Conservation (phyloP, 2,113 vertebrate genomes). For the Anolis sagrei region DNA sequence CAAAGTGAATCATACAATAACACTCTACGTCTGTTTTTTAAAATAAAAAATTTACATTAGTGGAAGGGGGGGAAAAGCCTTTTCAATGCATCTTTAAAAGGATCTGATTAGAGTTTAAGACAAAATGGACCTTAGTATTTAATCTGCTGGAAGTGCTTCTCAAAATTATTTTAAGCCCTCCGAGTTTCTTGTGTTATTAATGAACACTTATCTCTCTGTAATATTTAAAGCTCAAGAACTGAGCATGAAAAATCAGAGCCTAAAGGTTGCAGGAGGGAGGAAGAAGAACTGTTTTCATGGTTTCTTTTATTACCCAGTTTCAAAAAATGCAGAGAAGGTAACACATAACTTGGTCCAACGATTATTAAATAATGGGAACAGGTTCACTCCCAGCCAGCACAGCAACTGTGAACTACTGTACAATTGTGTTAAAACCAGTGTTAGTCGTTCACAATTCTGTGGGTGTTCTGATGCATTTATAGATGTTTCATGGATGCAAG, state of each 20-base stretch:
- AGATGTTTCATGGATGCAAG: neutral
- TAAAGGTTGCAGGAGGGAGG: neutral
- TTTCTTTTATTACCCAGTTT: slow-evolving; percentile 14
- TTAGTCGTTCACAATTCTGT: neutral
- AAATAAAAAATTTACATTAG: neutral
- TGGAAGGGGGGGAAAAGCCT: neutral
- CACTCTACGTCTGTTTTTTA: neutral
- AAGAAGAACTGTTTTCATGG: neutral
- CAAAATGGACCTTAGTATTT: neutral
- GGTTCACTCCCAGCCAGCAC: neutral
- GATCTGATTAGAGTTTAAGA: slow-evolving; percentile 13
- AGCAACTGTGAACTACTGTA: too few relatives aligned
- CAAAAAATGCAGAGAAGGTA: slow-evolving; percentile 28
- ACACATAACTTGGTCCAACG: neutral
- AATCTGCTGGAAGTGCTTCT: neutral
- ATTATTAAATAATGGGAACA: neutral
- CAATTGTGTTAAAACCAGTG: neutral
- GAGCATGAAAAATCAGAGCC: slow-evolving; percentile 48
- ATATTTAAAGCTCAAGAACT: slow-evolving; percentile 27
- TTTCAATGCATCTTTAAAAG: neutral
- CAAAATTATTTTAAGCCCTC: neutral
- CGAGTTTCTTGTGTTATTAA: neutral
- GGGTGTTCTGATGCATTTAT: neutral
- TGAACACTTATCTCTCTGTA: slow-evolving; percentile 1
- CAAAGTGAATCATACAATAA: slow-evolving; percentile 34